Evolutionary conservation across 1,140 invertebrate genomes (phyloP).

Genomic region (Chrysomallon squamiferum): DNA sequence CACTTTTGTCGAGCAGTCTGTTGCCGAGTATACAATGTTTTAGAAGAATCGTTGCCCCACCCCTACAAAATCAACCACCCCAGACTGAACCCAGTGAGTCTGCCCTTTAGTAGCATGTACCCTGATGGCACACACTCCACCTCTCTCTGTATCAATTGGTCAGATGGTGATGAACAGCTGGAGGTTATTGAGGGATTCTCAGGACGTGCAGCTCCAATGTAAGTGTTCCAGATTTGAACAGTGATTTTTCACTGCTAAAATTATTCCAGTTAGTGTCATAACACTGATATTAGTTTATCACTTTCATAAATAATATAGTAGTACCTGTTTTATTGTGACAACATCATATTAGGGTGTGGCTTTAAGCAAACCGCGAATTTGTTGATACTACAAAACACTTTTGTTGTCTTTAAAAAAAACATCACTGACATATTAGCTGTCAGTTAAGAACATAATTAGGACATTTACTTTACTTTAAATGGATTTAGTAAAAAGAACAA

Average conservation of each 20-base stretch:
- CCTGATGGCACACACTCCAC: conserved; percentile 11
- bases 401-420: too few species aligned
- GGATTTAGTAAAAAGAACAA: too few species aligned
- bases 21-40: conserved; percentile 50
- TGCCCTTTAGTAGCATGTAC: conserved; percentile 15
- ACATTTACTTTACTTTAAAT: too few species aligned
- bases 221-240: conserved; percentile 20
- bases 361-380: too few species aligned
- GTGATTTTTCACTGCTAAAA: neutral
- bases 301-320: too few species aligned
- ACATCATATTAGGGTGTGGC: too few species aligned
- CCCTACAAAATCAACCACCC: conserved; percentile 36
- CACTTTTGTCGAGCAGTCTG: conserved; percentile 62
- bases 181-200: conserved; percentile 37
- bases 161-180: conserved; percentile 33
- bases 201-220: conserved; percentile 34
- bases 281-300: too few species aligned
- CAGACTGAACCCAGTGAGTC: conserved; percentile 17
- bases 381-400: too few species aligned
- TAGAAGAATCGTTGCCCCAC: conserved; percentile 24
- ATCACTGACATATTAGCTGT: too few species aligned
- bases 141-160: conserved; percentile 42
- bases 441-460: too few species aligned
- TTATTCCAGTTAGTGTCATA: neutral
- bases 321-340: too few species aligned